phyloP scores from a whole-genome alignment of 2,113 vertebrate species.

The Ceuthmochares aereus region DNA sequence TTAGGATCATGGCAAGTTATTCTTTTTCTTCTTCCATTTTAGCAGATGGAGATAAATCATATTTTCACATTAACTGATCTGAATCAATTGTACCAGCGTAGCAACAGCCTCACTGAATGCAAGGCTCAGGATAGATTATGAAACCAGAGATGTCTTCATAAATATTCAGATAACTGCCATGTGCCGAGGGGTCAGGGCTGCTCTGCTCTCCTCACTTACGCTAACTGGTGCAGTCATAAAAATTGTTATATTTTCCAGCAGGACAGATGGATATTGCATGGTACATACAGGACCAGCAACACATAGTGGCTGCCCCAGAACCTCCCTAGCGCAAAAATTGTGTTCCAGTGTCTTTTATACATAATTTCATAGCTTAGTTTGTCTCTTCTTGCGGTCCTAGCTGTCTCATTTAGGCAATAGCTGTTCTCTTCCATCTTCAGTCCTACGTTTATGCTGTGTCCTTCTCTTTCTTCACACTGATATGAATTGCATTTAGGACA shows the following conservation, averaged over 20 bases:
- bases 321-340: fast-evolving
- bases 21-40: neutral
- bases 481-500: neutral
- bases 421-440: neutral
- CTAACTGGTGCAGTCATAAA: no score
- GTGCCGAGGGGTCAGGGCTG: neutral
- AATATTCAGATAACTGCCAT: neutral
- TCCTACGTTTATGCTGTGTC: neutral
- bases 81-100: neutral
- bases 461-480: neutral
- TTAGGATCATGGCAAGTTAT: neutral
- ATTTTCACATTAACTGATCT: neutral
- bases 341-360: neutral
- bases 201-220: neutral
- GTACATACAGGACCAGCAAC: neutral
- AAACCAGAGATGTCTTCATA: neutral
- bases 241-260: neutral
- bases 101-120: neutral
- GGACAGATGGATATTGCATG: neutral
- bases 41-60: neutral
- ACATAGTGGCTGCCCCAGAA: neutral
- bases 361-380: neutral
- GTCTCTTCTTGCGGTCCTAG: neutral
- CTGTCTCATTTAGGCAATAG: neutral
- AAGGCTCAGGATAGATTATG: neutral